Evolutionary conservation across 2,797 vertebrate species (phyloP).

Genomic region (Pseudochirops corinnae): DNA sequence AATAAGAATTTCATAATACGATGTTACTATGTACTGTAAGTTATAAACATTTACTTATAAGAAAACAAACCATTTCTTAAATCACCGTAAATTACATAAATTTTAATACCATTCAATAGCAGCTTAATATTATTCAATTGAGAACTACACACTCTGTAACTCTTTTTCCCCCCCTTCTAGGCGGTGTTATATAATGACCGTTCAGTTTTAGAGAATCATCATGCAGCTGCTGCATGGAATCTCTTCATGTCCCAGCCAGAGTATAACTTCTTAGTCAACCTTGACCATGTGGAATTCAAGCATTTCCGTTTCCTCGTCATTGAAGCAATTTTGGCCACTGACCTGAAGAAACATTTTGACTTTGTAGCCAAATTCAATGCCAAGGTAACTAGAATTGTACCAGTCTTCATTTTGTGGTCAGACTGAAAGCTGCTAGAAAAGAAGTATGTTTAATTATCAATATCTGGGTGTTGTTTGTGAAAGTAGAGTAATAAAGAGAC

Average conservation of each 20-base stretch:
- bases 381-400: conserved; percentile 88
- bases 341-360: conserved; percentile 99
- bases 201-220: conserved; percentile 98
- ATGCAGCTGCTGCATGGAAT: conserved; percentile 97
- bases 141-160: background rate
- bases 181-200: conserved; percentile 98
- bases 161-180: conserved; percentile 80
- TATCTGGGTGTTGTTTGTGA: background rate
- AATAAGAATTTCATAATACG: background rate
- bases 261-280: conserved; percentile 96
- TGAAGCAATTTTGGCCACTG: conserved; percentile 98
- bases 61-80: background rate
- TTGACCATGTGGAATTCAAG: conserved; percentile 98
- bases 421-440: conserved; percentile 12
- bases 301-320: conserved; percentile 99
- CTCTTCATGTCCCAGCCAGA: conserved; percentile 97
- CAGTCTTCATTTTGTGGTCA: background rate
- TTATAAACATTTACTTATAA: background rate
- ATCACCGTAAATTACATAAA: background rate
- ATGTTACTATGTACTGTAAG: background rate
- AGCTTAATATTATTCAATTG: background rate
- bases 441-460: background rate
- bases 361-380: conserved; percentile 97
- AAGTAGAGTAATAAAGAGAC: background rate
- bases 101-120: background rate